Conservation (phyloP, 1,140 invertebrate species). For the Elymnias hypermnestra region DNA sequence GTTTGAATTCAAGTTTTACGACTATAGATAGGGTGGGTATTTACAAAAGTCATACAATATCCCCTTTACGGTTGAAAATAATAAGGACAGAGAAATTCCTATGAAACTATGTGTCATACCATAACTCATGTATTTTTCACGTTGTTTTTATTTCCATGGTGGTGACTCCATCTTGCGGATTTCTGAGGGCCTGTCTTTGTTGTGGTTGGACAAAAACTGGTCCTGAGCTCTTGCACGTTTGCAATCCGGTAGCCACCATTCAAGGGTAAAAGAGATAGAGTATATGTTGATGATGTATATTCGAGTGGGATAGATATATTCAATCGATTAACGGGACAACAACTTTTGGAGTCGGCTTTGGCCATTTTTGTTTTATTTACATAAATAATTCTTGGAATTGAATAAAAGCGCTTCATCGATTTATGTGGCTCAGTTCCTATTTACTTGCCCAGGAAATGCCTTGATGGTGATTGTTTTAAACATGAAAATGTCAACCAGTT, state of each 20-base stretch:
- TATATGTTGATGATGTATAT: conserved; percentile 14
- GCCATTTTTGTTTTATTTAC: conserved; percentile 45
- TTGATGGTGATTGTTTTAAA: conserved; percentile 15
- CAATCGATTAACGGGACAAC: conserved; percentile 52
- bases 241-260: conserved; percentile 65
- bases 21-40: too few species aligned
- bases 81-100: too few species aligned
- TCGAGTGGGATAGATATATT: conserved; percentile 38
- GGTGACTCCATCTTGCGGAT: conserved; percentile 36
- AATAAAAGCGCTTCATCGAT: conserved; percentile 35
- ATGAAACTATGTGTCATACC: neutral
- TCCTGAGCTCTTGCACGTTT: conserved; percentile 37
- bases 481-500: conserved; percentile 1
- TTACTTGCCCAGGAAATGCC: conserved; percentile 26
- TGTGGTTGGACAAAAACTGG: conserved; percentile 58
- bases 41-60: too few species aligned
- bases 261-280: conserved; percentile 48
- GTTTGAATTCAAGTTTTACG: too few species aligned
- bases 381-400: conserved; percentile 47
- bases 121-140: conserved; percentile 11
- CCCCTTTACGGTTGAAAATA: too few species aligned
- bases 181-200: conserved; percentile 38
- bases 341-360: conserved; percentile 39
- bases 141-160: conserved; percentile 15
- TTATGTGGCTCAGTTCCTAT: conserved; percentile 27